Percentiles rank a stretch among this genome's conserved stretches.
These are phyloP conservation scores for Argentina silus DNA, from an alignment of 2,797 vertebrate genomes.

Conservation along the genomic window DNA sequence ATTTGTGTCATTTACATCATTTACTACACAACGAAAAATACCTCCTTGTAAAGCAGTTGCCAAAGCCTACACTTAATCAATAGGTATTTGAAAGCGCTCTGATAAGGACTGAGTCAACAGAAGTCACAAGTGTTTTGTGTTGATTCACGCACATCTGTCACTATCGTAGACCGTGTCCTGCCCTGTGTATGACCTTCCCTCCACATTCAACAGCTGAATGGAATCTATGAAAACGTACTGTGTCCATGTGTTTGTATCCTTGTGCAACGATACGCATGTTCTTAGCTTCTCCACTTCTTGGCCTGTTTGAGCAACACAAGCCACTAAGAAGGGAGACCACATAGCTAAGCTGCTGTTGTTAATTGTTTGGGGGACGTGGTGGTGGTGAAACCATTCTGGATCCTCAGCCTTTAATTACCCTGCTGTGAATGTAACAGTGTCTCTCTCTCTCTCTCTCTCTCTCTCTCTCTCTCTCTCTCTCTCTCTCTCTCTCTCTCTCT, in stretches of 20 bases:
- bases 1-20: neutral
- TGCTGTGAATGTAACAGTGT: neutral
- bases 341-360: constrained; percentile 1
- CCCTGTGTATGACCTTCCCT: neutral
- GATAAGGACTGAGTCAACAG: neutral
- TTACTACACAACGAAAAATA: neutral
- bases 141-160: neutral
- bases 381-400: neutral
- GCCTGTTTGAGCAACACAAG: neutral
- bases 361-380: neutral
- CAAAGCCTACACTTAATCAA: neutral
- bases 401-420: neutral
- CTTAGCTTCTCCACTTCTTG: neutral
- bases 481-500: neutral
- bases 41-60: neutral
- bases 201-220: neutral
- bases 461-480: neutral
- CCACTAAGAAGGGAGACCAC: neutral
- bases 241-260: too few species aligned
- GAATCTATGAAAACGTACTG: too few species aligned
- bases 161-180: neutral
- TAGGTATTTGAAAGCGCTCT: neutral
- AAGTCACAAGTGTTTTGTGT: neutral
- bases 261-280: too few species aligned
- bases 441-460: neutral